A percentile compares a stretch with the other conserved stretches of the same genome.
phyloP scores from a whole-genome alignment of 53 echinoderm and acorn worm genomes.

The Mesocentrotus franciscanus region DNA sequence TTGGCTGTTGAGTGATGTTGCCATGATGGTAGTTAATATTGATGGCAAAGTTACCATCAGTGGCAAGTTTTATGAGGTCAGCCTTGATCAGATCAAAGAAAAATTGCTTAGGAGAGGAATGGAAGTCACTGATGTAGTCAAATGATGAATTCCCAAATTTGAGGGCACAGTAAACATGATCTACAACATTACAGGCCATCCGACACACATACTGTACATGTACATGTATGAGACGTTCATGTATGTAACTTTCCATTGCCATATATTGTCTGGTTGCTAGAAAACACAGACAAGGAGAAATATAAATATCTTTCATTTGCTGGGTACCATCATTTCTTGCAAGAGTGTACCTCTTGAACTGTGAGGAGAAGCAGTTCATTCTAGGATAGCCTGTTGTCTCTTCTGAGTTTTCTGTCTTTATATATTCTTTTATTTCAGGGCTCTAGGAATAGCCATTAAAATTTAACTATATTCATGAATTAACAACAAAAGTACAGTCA shows the following conservation, averaged over 20 bases:
- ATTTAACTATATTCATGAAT: not conserved
- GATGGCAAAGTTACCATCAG: no score
- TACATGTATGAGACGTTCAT: not conserved
- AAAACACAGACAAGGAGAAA: not conserved
- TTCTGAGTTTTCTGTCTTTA: no score
- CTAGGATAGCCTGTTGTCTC: not conserved
- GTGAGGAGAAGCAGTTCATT: not conserved
- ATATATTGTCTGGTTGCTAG: not conserved
- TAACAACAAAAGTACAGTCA: not conserved
- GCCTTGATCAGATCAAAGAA: no score
- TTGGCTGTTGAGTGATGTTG: no score
- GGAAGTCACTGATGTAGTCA: no score
- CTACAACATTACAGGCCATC: no score
- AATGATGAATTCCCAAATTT: no score
- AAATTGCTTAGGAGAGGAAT: no score
- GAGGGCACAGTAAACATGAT: no score
- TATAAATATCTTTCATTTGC: not conserved
- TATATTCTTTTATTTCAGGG: not conserved
- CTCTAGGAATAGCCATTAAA: not conserved
- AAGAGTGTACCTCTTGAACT: not conserved
- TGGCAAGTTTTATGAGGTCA: no score
- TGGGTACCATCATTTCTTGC: not conserved
- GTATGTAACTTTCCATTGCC: not conserved
- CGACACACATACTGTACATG: no score
- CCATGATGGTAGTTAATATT: no score